Percentiles rank a stretch among this genome's conserved stretches.
Evolutionary conservation across 1,140 invertebrate genomes (phyloP).

Genomic region (Drosophila mayri): DNA sequence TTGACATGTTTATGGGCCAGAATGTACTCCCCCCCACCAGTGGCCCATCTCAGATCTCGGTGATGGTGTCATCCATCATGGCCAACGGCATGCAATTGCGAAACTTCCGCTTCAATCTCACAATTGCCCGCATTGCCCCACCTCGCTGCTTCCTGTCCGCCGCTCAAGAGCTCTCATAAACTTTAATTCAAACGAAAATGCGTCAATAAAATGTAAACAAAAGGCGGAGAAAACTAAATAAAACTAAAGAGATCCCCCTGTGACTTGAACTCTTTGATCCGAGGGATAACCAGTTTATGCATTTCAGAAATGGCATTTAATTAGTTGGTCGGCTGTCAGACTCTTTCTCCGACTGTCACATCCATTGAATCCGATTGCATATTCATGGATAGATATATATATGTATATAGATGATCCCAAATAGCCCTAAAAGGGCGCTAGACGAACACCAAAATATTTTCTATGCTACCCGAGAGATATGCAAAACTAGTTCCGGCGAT

Average conservation of each 20-base stretch:
- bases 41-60: not conserved
- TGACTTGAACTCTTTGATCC: constrained; percentile 31
- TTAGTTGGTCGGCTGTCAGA: constrained; percentile 55
- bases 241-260: constrained; percentile 27
- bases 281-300: constrained; percentile 53
- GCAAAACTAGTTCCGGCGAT: constrained; percentile 48
- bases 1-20: constrained; percentile 74
- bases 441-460: constrained; percentile 54
- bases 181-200: constrained; percentile 58
- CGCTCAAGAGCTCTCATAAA: constrained; percentile 44
- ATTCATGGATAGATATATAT: constrained; percentile 44
- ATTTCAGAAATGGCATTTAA: constrained; percentile 72
- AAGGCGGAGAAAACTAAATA: constrained; percentile 32
- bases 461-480: constrained; percentile 46
- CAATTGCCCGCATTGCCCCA: constrained; percentile 60
- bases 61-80: constrained; percentile 69
- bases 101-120: constrained; percentile 58
- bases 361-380: constrained; percentile 45
- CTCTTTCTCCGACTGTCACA: constrained; percentile 14
- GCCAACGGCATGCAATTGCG: constrained; percentile 38
- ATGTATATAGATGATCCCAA: constrained; percentile 45
- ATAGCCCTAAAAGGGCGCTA: constrained; percentile 53
- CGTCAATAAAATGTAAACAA: constrained; percentile 61
- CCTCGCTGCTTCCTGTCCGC: constrained; percentile 35
- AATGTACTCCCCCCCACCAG: constrained; percentile 5